Percentiles rank a stretch among this genome's conserved stretches.
Evolutionary conservation across 1,140 invertebrate species (phyloP).

Genomic region (Alviniconcha marisindica): DNA sequence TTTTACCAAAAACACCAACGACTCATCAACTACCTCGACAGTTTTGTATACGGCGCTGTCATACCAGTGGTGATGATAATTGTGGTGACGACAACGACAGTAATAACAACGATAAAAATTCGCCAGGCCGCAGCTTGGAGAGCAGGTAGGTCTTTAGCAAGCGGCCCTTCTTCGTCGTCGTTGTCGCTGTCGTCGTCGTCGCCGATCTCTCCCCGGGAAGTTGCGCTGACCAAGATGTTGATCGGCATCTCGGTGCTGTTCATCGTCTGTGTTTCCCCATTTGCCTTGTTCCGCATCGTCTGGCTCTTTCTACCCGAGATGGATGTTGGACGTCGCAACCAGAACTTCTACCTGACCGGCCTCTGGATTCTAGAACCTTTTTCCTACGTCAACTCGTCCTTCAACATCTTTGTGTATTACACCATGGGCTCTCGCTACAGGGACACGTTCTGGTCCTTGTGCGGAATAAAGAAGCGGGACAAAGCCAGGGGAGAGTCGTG

Average conservation of each 20-base stretch:
- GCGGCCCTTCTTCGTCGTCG: too few species aligned
- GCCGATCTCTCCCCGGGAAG: neutral
- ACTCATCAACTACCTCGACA: neutral
- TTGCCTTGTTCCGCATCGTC: neutral
- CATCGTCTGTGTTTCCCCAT: constrained; percentile 12
- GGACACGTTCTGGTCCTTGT: neutral
- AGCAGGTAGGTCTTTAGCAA: too few species aligned
- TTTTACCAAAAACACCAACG: neutral
- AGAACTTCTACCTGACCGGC: neutral
- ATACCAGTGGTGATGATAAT: neutral
- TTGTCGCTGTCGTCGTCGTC: too few species aligned
- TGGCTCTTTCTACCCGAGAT: neutral
- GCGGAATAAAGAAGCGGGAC: neutral
- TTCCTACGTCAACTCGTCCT: neutral
- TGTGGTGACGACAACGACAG: neutral
- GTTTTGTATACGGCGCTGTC: neutral
- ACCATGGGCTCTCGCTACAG: neutral
- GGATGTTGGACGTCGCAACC: neutral
- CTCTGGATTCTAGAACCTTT: neutral
- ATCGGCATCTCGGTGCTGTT: constrained; percentile 22
- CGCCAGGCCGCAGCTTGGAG: neutral
- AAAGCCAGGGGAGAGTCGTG: too few species aligned
- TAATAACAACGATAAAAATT: neutral
- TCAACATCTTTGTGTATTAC: constrained; percentile 20
- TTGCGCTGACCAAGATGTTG: constrained; percentile 22